Conservation (phyloP, 2,113 vertebrate genomes). For the Megaceryle torquata region DNA sequence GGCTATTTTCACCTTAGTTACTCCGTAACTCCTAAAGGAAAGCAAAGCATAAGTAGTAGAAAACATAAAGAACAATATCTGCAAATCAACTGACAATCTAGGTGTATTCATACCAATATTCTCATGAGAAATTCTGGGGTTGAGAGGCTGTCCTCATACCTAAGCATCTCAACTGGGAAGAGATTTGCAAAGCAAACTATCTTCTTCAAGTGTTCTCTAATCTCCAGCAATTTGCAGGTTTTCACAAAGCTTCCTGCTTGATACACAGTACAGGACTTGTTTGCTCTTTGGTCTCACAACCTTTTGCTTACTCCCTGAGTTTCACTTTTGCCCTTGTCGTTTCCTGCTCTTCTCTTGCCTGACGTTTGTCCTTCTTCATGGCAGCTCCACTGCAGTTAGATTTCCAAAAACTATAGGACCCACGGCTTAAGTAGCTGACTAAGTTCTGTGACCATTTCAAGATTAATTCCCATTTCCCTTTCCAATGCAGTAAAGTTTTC, state of each 20-base stretch:
- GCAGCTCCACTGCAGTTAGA: background rate
- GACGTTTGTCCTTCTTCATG: background rate
- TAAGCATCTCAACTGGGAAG: background rate
- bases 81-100: background rate
- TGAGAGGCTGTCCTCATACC: background rate
- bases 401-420: background rate
- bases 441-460: background rate
- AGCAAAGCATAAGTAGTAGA: background rate
- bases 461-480: background rate
- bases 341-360: background rate
- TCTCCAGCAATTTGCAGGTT: background rate
- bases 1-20: background rate
- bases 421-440: background rate
- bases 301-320: background rate
- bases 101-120: background rate
- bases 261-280: background rate
- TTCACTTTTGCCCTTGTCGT: background rate
- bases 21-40: background rate
- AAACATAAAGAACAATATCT: background rate
- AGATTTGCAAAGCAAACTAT: background rate
- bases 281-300: background rate
- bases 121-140: background rate
- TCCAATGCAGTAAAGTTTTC: background rate
- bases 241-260: background rate
- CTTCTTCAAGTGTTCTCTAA: background rate